Evolutionary conservation across 2,797 vertebrate genomes (phyloP).

Genomic region (Eurystomus glaucurus): DNA sequence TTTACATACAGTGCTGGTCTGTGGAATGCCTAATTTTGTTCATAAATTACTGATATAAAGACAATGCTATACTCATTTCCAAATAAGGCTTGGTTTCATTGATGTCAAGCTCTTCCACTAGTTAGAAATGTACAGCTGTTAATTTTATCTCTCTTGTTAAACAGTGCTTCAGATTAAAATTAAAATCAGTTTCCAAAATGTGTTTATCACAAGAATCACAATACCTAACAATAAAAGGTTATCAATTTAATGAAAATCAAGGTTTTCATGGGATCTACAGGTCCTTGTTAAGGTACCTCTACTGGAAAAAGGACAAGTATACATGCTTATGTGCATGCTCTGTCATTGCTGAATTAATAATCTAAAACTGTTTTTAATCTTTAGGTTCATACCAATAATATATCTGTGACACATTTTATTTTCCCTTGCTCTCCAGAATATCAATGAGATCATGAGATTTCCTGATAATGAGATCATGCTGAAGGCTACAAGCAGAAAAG

Average conservation of each 20-base stretch:
- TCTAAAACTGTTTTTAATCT: not conserved
- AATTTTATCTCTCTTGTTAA: not conserved
- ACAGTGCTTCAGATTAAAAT: not conserved
- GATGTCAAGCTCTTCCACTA: not conserved
- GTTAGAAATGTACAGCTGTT: not conserved
- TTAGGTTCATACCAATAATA: not conserved
- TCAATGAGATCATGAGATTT: not conserved
- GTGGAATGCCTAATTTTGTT: not conserved
- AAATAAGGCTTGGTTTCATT: not conserved
- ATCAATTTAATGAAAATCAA: not conserved
- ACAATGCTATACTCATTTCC: not conserved
- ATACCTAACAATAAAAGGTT: not conserved
- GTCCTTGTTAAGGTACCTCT: not conserved
- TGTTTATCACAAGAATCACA: not conserved
- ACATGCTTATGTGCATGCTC: not conserved
- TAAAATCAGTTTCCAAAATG: not conserved
- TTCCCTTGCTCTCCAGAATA: not conserved
- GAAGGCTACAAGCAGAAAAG: not conserved
- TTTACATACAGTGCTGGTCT: not conserved
- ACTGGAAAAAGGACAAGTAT: not conserved
- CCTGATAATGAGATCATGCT: not conserved
- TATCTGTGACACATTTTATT: not conserved
- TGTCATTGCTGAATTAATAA: not conserved
- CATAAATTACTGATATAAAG: not conserved
- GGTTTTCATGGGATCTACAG: fast-evolving